A percentile compares a stretch with the other conserved stretches of the same genome.
These are phyloP conservation scores for Morpho achilles DNA, from an alignment of 2,888 invertebrate species.

Conservation along the genomic window DNA sequence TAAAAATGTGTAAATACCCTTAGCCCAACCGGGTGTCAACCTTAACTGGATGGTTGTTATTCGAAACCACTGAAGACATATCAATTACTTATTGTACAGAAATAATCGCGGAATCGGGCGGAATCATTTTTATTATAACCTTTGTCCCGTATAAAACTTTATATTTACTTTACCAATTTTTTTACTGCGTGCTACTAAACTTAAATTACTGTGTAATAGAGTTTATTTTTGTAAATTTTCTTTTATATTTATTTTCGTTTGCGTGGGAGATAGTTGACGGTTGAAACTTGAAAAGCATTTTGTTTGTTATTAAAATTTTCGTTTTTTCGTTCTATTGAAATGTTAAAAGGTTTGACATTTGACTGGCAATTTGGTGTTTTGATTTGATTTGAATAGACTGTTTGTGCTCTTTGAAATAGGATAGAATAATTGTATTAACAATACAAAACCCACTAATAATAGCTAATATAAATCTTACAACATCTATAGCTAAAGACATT, in stretches of 20 bases:
- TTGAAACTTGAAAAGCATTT: slow-evolving; percentile 30
- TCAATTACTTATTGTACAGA: slow-evolving; percentile 67
- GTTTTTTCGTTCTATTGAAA: slow-evolving; percentile 37
- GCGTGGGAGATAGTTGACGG: slow-evolving; percentile 39
- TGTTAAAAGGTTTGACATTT: slow-evolving; percentile 38
- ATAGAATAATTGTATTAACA: slow-evolving; percentile 10
- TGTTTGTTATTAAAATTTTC: slow-evolving; percentile 43
- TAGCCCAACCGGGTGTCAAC: slow-evolving; percentile 28
- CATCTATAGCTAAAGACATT: no score
- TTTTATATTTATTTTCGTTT: slow-evolving; percentile 18
- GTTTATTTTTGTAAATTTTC: slow-evolving; percentile 16
- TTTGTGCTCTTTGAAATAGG: slow-evolving; percentile 15
- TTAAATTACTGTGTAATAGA: slow-evolving; percentile 16
- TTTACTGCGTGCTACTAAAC: slow-evolving; percentile 11
- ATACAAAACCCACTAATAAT: not conserved
- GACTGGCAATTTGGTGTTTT: slow-evolving; percentile 30
- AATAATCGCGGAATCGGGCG: slow-evolving; percentile 54
- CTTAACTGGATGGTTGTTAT: slow-evolving; percentile 45
- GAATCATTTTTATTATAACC: slow-evolving; percentile 54
- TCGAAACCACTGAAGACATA: slow-evolving; percentile 60
- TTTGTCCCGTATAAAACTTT: slow-evolving; percentile 38
- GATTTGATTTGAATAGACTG: slow-evolving; percentile 22
- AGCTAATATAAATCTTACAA: not conserved
- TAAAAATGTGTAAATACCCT: slow-evolving; percentile 9
- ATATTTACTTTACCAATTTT: slow-evolving; percentile 28